Evolutionary conservation across 1,140 invertebrate genomes (phyloP), one percentile per base, ranked within the genome.

Genomic region (Eciton burchellii): DNA sequence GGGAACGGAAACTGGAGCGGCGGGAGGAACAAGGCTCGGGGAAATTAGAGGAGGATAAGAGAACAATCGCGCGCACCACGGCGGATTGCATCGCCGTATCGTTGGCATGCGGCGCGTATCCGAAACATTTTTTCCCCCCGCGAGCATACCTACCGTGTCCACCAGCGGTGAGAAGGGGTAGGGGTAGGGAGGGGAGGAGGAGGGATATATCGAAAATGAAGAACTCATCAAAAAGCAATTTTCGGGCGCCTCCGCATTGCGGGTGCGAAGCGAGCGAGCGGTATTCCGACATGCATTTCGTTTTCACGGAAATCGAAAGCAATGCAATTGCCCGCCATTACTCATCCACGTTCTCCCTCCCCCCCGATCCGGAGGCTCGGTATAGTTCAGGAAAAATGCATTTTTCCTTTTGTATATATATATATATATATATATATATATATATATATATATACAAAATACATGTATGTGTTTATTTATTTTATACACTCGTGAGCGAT

Each of bases 161-260:
- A 24, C 14, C 0, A n/a, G 49, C n/a, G n/a, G n/a, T n/a, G n/a
- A n/a, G n/a, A n/a, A n/a, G n/a, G n/a, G n/a, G n/a, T n/a, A n/a
- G n/a, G 4, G n/a, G 21, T 45, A 59, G 16, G 57, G 72, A 21
- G 52, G 59, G n/a, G 4, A 3, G 21, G 56, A 59, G 16, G 57
- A 79, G 29, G 52, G 59, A 59, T 71, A 62, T 71, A 86, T 86
- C 85, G 65, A 71, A 62, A 82, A 74, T 76, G 49, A 54, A 66
- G 63, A 52, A 86, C 84, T 82, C 66, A 66, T 76, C 84, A 72
- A 82, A 86, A 86, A 85, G 81, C 76, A 86, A 86, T 86, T 85
- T 76, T 86, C 71, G 70, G 43, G 47, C 70, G 66, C 72, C 81
- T 65, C 70, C 70, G 84, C 45, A 84, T 76, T 66, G 83, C 56